Conservation (phyloP, 2,113 vertebrate species). For the Heterochromis multidens region DNA sequence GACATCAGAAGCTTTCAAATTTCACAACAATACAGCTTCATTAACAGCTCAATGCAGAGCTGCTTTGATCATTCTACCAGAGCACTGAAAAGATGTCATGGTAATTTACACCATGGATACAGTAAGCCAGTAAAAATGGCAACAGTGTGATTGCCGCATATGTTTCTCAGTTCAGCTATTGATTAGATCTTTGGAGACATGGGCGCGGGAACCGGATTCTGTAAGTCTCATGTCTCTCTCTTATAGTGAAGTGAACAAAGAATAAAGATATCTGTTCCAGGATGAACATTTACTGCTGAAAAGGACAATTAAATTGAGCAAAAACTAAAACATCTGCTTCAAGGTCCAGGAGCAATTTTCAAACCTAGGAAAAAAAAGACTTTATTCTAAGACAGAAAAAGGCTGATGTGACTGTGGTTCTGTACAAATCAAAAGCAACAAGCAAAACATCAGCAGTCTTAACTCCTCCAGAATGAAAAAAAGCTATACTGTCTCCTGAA, state of each 20-base stretch:
- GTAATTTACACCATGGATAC: not conserved
- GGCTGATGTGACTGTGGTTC: not conserved
- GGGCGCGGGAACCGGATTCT: not conserved
- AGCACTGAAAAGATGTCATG: not conserved
- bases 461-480: not conserved
- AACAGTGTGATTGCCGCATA: not conserved
- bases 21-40: not conserved
- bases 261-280: no score
- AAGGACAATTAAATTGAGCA: not conserved
- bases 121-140: not conserved
- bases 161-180: not conserved
- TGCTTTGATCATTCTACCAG: not conserved
- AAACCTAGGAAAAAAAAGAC: not conserved
- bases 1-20: not conserved
- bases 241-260: not conserved
- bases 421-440: not conserved
- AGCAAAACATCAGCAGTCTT: not conserved
- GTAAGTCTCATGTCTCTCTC: not conserved
- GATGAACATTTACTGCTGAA: not conserved
- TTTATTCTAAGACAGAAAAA: not conserved
- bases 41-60: not conserved
- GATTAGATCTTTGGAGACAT: not conserved
- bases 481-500: not conserved
- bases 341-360: not conserved
- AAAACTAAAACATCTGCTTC: not conserved